Evolutionary conservation across 2,888 invertebrate species (phyloP).

Genomic region (Melinaea marsaeus): DNA sequence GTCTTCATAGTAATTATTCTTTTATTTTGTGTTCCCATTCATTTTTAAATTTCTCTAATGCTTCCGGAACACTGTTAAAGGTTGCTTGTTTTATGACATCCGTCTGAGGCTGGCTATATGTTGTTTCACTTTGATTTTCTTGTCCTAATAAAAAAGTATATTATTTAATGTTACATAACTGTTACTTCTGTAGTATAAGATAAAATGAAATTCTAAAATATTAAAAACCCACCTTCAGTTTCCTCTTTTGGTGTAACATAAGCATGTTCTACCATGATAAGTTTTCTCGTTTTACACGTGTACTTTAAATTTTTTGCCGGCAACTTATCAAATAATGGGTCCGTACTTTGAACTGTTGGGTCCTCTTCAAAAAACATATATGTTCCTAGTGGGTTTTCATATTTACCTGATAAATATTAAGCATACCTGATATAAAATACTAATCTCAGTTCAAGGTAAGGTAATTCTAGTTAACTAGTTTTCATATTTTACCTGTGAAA

Average conservation of each 20-base stretch:
- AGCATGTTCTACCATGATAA: conserved; percentile 81
- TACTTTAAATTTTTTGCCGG: conserved; percentile 79
- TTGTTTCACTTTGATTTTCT: conserved; percentile 36
- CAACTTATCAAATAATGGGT: conserved; percentile 76
- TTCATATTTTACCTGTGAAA: conserved; percentile 64
- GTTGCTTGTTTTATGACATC: conserved; percentile 48
- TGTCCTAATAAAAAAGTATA: conserved; percentile 39
- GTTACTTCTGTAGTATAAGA: neutral
- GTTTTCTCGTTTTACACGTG: conserved; percentile 80
- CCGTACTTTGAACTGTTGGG: conserved; percentile 58
- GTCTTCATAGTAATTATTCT: neutral
- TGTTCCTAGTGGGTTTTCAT: conserved; percentile 83
- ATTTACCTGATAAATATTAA: conserved; percentile 74
- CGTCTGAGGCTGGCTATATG: conserved; percentile 32
- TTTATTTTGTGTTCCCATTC: conserved; percentile 31
- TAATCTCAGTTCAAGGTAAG: neutral
- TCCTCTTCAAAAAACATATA: conserved; percentile 85
- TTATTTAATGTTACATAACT: conserved; percentile 4
- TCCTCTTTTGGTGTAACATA: conserved; percentile 76
- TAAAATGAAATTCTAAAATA: too few species aligned
- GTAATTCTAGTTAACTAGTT: neutral
- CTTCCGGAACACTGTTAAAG: conserved; percentile 57
- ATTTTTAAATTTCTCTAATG: conserved; percentile 53
- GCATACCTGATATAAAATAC: neutral
- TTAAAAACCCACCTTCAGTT: conserved; percentile 38